Evolutionary conservation across 1,140 invertebrate species (phyloP).

Genomic region (Archivesica marissinica): DNA sequence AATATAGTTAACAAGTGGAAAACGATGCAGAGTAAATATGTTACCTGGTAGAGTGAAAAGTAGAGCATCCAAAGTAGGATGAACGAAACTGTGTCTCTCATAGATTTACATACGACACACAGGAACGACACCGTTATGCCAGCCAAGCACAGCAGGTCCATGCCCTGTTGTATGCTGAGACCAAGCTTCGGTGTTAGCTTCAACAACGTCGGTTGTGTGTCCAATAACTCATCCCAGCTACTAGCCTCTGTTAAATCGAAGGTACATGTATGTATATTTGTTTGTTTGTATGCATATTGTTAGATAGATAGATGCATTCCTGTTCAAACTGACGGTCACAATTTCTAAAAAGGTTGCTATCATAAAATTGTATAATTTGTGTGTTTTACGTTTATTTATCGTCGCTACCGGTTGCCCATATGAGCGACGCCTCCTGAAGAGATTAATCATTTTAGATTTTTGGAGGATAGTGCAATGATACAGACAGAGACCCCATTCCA

Average conservation of each 20-base stretch:
- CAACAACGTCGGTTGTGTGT: conserved; percentile 89
- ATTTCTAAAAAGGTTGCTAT: no score
- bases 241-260: conserved; percentile 76
- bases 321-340: no score
- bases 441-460: no score
- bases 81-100: conserved; percentile 85
- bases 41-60: conserved; percentile 90
- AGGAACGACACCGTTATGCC: conserved; percentile 88
- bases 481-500: no score
- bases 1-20: neutral
- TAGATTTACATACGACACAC: conserved; percentile 75
- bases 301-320: no score
- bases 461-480: no score
- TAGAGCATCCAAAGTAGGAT: conserved; percentile 89
- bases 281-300: no score
- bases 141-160: conserved; percentile 89
- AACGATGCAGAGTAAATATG: neutral
- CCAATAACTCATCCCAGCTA: conserved; percentile 75
- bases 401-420: no score
- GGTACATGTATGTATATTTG: no score
- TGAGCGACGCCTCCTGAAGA: no score
- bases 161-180: conserved; percentile 88
- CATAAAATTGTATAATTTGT: no score
- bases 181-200: conserved; percentile 89
- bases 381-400: no score